These are phyloP conservation scores for Columba livia DNA, from an alignment of 2,113 vertebrate genomes.

Conservation along the genomic window DNA sequence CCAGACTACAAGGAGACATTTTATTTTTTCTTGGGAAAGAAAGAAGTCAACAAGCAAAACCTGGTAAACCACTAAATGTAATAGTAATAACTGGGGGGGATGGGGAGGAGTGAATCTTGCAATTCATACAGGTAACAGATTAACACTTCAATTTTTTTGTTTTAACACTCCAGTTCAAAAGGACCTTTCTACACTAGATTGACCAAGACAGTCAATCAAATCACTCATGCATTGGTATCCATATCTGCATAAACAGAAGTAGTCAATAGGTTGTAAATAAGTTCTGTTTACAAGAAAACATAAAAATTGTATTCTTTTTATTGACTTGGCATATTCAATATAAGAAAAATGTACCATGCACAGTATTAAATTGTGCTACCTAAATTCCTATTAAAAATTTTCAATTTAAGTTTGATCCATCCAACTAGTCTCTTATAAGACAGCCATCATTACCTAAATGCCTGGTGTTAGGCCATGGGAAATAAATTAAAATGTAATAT, in stretches of 20 bases:
- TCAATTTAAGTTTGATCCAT: background rate
- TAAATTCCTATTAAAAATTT: background rate
- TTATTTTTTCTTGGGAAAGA: background rate
- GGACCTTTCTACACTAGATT: background rate
- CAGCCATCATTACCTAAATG: background rate
- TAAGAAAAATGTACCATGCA: background rate
- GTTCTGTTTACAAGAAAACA: background rate
- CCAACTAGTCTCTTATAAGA: background rate
- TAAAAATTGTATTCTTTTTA: fast-evolving
- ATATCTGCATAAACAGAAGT: background rate
- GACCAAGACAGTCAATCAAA: background rate
- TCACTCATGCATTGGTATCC: background rate
- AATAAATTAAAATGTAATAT: background rate
- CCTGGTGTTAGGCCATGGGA: background rate
- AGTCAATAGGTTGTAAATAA: background rate
- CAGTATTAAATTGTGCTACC: background rate
- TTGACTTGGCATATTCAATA: background rate
- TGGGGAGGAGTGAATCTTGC: background rate
- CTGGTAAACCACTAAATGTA: background rate
- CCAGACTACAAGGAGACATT: background rate
- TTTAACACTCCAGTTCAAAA: background rate
- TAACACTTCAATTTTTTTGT: background rate
- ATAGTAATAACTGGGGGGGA: background rate
- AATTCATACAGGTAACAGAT: background rate
- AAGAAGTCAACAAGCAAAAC: background rate